A percentile compares a stretch with the other conserved stretches of the same genome.
These are phyloP conservation scores for Scylla paramamosain DNA, from an alignment of 1,140 invertebrate species.

Conservation along the genomic window DNA sequence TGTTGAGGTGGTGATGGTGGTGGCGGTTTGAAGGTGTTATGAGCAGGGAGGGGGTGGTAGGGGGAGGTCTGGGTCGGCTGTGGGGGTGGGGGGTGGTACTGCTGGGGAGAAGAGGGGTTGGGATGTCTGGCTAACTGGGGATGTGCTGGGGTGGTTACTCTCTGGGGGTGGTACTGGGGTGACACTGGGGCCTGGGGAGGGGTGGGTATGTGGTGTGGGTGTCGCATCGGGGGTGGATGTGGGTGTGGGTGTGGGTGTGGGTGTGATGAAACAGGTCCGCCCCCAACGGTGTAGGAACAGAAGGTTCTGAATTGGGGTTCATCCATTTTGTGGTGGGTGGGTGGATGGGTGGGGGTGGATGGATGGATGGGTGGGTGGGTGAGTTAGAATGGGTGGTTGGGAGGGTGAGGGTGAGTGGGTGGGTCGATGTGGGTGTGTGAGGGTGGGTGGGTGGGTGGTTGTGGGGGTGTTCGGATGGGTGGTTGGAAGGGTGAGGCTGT, in stretches of 20 bases:
- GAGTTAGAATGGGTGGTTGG: neutral
- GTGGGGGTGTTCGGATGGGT: no score
- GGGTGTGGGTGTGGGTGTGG: constrained; percentile 27
- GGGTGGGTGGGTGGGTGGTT: neutral
- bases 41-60: neutral
- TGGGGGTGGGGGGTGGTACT: neutral
- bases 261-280: constrained; percentile 39
- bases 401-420: neutral
- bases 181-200: neutral
- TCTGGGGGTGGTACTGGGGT: neutral
- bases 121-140: neutral
- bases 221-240: neutral
- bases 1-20: neutral
- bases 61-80: neutral
- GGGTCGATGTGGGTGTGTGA: neutral
- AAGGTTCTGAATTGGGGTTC: constrained; percentile 36
- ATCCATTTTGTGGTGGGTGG: neutral
- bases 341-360: neutral
- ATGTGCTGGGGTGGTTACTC: neutral
- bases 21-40: neutral
- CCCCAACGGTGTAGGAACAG: constrained; percentile 58
- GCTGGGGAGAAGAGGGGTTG: neutral
- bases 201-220: neutral
- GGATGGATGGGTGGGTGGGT: neutral
- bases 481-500: neutral